Evolutionary conservation across 2,888 invertebrate genomes (phyloP).

Genomic region (Lasius platythorax): DNA sequence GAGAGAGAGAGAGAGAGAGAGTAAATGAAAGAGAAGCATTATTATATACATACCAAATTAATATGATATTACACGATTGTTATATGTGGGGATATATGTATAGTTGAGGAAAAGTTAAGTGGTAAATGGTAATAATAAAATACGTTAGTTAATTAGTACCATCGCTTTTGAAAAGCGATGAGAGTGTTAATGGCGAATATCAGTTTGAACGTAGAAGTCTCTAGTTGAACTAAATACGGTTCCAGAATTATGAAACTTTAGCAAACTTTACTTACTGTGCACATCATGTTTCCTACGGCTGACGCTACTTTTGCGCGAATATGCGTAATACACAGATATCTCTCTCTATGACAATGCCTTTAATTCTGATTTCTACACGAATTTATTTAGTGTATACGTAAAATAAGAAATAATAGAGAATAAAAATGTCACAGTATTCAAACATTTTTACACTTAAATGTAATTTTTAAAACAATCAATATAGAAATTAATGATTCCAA

Average conservation of each 20-base stretch:
- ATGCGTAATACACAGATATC: neutral
- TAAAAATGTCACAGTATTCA: neutral
- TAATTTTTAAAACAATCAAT: neutral
- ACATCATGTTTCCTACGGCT: constrained; percentile 16
- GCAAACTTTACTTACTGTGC: constrained; percentile 16
- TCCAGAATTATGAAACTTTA: constrained; percentile 34
- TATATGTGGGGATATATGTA: neutral
- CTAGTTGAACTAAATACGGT: constrained; percentile 9
- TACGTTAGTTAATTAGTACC: constrained; percentile 24
- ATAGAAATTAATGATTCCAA: neutral
- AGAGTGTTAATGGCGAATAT: constrained; percentile 31
- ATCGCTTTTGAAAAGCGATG: neutral
- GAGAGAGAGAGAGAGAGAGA: neutral
- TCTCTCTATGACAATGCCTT: neutral
- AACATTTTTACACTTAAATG: neutral
- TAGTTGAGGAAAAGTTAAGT: neutral
- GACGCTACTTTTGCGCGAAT: constrained; percentile 1
- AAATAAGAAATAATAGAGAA: neutral
- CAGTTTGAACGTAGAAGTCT: constrained; percentile 28
- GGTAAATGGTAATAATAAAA: neutral
- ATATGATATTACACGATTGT: neutral
- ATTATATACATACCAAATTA: neutral
- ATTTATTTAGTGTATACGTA: neutral
- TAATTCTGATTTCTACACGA: neutral
- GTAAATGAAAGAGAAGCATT: neutral